phyloP scores from a whole-genome alignment of 2,888 invertebrate species.

The Mycogona germanica region DNA sequence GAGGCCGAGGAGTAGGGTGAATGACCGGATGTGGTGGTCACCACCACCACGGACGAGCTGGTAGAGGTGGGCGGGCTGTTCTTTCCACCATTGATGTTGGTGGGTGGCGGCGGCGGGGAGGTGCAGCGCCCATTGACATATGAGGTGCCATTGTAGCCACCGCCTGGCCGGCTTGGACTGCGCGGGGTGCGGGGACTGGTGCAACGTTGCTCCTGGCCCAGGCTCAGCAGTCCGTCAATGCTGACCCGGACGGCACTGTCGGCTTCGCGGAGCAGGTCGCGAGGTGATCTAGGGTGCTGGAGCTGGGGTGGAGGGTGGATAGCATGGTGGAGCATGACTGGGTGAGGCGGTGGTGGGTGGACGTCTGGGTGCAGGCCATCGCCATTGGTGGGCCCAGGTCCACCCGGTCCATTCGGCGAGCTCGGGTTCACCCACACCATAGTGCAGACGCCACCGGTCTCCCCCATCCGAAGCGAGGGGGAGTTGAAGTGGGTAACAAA shows the following conservation, averaged over 20 bases:
- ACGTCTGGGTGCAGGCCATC: constrained; percentile 3
- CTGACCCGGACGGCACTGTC: constrained; percentile 25
- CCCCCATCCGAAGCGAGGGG: constrained; percentile 86
- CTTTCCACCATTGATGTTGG: background rate
- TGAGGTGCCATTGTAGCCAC: no score
- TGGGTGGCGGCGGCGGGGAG: constrained; percentile 5
- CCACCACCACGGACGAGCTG: no score
- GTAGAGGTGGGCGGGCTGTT: background rate
- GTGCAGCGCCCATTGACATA: no score
- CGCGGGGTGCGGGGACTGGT: constrained; percentile 22
- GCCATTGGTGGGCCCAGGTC: constrained; percentile 30
- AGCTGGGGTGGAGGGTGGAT: constrained; percentile 4
- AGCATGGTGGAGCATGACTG: background rate
- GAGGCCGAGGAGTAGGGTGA: constrained; percentile 9
- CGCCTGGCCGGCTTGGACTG: constrained; percentile 4
- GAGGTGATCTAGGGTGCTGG: constrained; percentile 29
- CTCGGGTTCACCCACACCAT: constrained; percentile 52
- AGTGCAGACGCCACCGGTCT: constrained; percentile 70
- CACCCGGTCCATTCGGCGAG: constrained; percentile 39
- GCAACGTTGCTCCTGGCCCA: constrained; percentile 29
- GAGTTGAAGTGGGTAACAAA: constrained; percentile 30
- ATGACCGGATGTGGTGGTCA: constrained; percentile 13
- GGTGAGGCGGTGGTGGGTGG: background rate
- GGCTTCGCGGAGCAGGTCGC: constrained; percentile 36
- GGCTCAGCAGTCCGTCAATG: constrained; percentile 32